Evolutionary conservation across 1,140 invertebrate species (phyloP).

Genomic region (Fragariocoptes setiger): DNA sequence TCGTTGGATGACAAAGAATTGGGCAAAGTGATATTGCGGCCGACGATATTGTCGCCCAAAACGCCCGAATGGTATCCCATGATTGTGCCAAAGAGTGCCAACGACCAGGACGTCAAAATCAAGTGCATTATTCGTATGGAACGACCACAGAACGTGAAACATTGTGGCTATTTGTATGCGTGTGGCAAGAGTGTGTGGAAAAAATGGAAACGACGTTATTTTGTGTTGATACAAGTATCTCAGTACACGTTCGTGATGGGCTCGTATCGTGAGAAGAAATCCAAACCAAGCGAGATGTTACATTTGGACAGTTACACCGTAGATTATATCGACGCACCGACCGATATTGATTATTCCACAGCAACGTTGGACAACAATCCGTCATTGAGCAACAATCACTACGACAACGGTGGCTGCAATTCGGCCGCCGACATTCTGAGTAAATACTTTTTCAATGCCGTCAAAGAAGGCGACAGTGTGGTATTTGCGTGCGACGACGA

Average conservation of each 20-base stretch:
- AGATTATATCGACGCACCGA: conserved; percentile 82
- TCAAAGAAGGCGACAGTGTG: conserved; percentile 86
- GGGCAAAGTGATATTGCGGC: conserved; percentile 40
- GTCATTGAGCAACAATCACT: neutral
- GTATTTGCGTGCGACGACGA: conserved; percentile 90
- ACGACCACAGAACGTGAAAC: conserved; percentile 96
- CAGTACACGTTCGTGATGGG: conserved; percentile 99
- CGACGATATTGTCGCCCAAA: conserved; percentile 18
- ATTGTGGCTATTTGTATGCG: conserved; percentile 75
- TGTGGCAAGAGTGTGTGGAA: conserved; percentile 94
- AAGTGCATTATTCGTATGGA: conserved; percentile 94
- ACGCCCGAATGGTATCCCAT: conserved; percentile 87
- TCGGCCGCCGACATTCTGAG: neutral
- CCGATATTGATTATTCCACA: conserved; percentile 17
- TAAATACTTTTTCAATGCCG: conserved; percentile 86
- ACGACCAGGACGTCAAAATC: conserved; percentile 78
- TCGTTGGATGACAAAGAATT: conserved; percentile 94
- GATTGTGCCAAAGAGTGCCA: conserved; percentile 65
- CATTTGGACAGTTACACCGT: conserved; percentile 95
- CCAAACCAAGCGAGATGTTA: conserved; percentile 97
- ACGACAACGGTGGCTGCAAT: neutral
- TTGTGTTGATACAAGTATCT: conserved; percentile 89
- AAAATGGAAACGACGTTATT: conserved; percentile 96
- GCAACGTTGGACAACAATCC: neutral
- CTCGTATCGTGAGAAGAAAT: conserved; percentile 95